Percentiles rank a stretch among this genome's conserved stretches.
Evolutionary conservation across 2,797 vertebrate genomes (phyloP).

Genomic region (Scyliorhinus canicula): DNA sequence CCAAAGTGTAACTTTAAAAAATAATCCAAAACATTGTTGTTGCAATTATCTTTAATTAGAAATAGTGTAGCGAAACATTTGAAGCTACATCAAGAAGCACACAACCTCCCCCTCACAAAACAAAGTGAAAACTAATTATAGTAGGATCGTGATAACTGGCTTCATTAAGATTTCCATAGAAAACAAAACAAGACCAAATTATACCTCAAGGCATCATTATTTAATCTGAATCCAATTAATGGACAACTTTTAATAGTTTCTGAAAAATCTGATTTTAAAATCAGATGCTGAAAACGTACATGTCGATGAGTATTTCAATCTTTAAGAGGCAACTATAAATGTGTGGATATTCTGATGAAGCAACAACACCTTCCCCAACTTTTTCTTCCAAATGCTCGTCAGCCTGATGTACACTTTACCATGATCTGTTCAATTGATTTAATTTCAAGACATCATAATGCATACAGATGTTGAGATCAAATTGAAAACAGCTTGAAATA

Average conservation of each 20-base stretch:
- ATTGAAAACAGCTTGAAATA: neutral
- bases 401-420: neutral
- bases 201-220: conserved; percentile 19
- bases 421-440: neutral
- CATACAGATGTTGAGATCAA: neutral
- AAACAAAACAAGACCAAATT: neutral
- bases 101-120: neutral
- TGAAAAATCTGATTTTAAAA: neutral
- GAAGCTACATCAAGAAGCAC: neutral
- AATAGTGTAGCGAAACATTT: neutral
- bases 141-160: conserved; percentile 3
- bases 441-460: neutral
- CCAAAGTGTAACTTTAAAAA: neutral
- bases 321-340: neutral
- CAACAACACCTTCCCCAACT: neutral
- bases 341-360: neutral
- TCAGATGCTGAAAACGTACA: neutral
- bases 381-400: neutral
- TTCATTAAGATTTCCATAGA: neutral
- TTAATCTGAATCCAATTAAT: neutral
- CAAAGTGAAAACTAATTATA: neutral
- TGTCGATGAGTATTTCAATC: neutral
- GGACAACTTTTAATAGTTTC: neutral
- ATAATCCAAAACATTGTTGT: neutral
- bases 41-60: neutral